Base-by-base conservation (phyloP, 2,797 vertebrate genomes). In the Chanos chanos region DNA sequence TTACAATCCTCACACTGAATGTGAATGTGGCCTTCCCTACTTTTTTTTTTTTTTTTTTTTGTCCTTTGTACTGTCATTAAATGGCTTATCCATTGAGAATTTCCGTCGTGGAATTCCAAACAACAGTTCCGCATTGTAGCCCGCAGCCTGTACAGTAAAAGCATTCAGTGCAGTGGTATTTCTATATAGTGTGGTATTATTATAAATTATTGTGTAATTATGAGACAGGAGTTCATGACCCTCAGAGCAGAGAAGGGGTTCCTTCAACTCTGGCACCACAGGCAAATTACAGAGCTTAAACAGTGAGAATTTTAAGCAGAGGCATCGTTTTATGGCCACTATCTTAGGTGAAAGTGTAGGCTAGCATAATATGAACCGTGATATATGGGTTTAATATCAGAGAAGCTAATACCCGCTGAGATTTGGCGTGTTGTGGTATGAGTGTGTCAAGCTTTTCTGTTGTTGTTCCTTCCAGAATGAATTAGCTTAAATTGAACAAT, bases 371-470 rank as follows among this genome's bases (percentile, higher is more conserved):
- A 24, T 61, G 27, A 40, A 30, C 47, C 53, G 47, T 56, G 59
- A 64, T 58, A 47, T 40, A 61, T 56, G 55, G 61, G 36, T 70
- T 65, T 71, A 68, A 72, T 70, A 68, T 66, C 5, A 5, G 9
- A 68, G 40, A 50, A 52, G 56, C 64, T 61, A 28, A 25, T 43
- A 41, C 9, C 47, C 22, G 21, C 52, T 49, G 51, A 55, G 39
- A 48, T 41, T 59, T 44, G 16, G 16, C 54, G 15, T 57, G 57
- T 62, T 71, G 39, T 66, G 10, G 64, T 57, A 45, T 27, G 41
- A 54, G 37, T 43, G 44, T 25, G 9, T 8, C 7, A 21, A 12
- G 6, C 9, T 40, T 51, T 40, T 57, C 57, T 39, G 39, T 27
- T 16, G 24, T 40, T 57, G 22, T 59, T 16, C 41, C 41, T 7